Percentiles rank a stretch among this genome's conserved stretches.
phyloP scores from a whole-genome alignment of 2,888 invertebrate species.

The Phalangium opilio region DNA sequence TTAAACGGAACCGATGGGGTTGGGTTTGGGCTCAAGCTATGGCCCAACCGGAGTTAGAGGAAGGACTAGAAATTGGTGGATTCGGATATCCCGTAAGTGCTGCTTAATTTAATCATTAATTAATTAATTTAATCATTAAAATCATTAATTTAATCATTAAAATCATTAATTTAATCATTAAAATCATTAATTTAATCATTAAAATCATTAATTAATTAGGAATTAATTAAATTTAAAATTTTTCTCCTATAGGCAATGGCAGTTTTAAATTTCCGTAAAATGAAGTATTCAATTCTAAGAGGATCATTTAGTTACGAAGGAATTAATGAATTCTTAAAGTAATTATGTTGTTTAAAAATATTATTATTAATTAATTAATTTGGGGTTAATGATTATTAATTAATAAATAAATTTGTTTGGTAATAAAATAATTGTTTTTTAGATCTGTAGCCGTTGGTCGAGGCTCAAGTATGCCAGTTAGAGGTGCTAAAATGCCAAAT shows the following conservation, averaged over 20 bases:
- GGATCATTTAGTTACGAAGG: constrained; percentile 90
- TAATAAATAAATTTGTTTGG: too few species aligned
- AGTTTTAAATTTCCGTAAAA: constrained; percentile 86
- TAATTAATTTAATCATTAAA: background rate
- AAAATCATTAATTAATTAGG: background rate
- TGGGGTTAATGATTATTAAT: too few species aligned
- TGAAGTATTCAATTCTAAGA: constrained; percentile 81
- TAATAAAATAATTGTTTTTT: too few species aligned
- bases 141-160: background rate
- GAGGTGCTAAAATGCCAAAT: constrained; percentile 61
- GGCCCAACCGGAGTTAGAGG: constrained; percentile 66
- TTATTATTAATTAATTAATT: too few species aligned
- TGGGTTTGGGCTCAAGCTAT: constrained; percentile 95
- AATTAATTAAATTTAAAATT: background rate
- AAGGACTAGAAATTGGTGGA: constrained; percentile 82
- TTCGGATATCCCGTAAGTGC: constrained; percentile 78
- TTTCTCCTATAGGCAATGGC: constrained; percentile 49
- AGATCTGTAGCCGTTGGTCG: constrained; percentile 83
- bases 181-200: background rate
- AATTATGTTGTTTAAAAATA: too few species aligned
- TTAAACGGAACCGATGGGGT: constrained; percentile 80
- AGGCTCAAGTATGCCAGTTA: constrained; percentile 75
- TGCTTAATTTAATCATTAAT: background rate
- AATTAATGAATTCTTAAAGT: constrained; percentile 76
- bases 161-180: background rate